A percentile compares a stretch with the other conserved stretches of the same genome.
phyloP scores from a whole-genome alignment of 2,113 vertebrate species.

The Grallaria varia region DNA sequence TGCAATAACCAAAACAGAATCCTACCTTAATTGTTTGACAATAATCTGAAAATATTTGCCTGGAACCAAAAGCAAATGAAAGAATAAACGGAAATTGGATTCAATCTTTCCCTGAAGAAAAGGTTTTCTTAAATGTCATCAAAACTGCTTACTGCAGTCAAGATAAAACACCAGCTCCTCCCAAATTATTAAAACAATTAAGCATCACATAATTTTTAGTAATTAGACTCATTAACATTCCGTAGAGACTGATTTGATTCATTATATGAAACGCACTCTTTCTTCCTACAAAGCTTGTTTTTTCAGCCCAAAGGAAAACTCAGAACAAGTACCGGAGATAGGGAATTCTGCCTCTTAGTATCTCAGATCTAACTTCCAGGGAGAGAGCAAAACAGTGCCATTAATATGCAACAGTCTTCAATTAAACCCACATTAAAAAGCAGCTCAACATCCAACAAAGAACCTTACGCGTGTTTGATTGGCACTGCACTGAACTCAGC shows the following conservation, averaged over 20 bases:
- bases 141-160: constrained; percentile 30
- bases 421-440: not conserved
- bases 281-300: not conserved
- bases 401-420: not conserved
- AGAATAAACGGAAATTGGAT: constrained; percentile 4
- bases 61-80: constrained; percentile 37
- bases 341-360: not conserved
- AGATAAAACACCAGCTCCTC: constrained; percentile 56
- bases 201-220: constrained; percentile 60
- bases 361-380: not conserved
- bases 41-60: constrained; percentile 31
- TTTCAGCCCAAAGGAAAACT: constrained; percentile 25
- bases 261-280: not conserved
- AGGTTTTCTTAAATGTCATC: constrained; percentile 17
- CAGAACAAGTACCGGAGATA: not conserved
- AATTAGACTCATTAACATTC: constrained; percentile 70
- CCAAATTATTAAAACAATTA: constrained; percentile 70
- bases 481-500: not conserved
- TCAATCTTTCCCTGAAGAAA: constrained; percentile 2
- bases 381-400: not conserved
- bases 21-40: constrained; percentile 35
- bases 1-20: constrained; percentile 33
- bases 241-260: constrained; percentile 55
- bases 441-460: not conserved
- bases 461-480: not conserved